These are phyloP conservation scores for Scortum barcoo DNA, from an alignment of 2,113 vertebrate species.

Conservation along the genomic window DNA sequence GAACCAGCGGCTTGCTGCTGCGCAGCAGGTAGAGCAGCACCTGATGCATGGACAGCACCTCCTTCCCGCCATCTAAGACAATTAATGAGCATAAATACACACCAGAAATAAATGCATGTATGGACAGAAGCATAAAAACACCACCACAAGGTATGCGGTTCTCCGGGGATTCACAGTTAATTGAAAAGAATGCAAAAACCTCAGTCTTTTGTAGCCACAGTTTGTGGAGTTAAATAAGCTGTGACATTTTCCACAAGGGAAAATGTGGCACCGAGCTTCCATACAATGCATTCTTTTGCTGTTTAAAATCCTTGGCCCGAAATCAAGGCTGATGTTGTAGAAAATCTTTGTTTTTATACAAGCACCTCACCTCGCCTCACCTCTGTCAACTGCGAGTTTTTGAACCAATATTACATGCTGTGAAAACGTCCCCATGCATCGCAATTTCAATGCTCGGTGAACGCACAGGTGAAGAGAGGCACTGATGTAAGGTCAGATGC, in stretches of 20 bases:
- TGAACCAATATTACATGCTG: neutral
- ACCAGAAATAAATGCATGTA: neutral
- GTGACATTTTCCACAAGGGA: conserved; percentile 2
- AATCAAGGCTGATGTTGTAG: neutral
- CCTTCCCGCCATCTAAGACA: conserved; percentile 93
- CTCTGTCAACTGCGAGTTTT: conserved; percentile 12
- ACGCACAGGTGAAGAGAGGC: conserved; percentile 22
- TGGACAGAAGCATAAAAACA: neutral
- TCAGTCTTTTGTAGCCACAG: neutral
- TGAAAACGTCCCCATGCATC: conserved; percentile 22
- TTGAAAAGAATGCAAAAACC: neutral
- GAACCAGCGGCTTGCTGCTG: conserved; percentile 94
- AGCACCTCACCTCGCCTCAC: conserved; percentile 1
- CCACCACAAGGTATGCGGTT: neutral
- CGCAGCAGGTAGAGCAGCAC: conserved; percentile 94
- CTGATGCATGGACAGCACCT: conserved; percentile 99
- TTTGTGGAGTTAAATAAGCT: conserved; percentile 9
- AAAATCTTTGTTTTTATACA: conserved; percentile 4
- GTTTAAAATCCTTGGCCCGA: conserved; percentile 1
- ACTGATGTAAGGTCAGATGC: neutral
- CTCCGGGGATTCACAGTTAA: neutral
- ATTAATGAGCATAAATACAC: neutral
- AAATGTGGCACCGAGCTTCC: neutral
- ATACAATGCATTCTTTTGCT: neutral
- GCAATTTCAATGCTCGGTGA: conserved; percentile 19